Evolutionary conservation across 2,113 vertebrate genomes (phyloP), one percentile per base, ranked within the genome.

Genomic region (Lophura nycthemera): DNA sequence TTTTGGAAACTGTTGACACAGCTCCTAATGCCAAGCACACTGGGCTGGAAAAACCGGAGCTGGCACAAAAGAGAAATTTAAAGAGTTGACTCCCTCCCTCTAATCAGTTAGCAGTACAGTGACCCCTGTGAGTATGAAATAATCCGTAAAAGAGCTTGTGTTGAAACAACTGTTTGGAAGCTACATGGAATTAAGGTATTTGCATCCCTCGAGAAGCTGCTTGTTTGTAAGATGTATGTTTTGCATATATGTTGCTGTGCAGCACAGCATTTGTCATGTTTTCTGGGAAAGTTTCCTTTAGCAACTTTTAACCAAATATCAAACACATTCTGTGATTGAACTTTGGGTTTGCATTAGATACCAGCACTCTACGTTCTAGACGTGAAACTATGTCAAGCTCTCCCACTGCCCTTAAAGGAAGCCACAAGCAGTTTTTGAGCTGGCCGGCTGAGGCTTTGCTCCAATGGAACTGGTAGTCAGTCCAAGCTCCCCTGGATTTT

Each of bases 371-470:
- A 86, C 75, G 52, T 90, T 94, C 88, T 91, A 96, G 96, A 96
- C 93, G 54, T 40, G 67, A 81, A 96, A 90, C 72, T 95, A 96
- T 91, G 85, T 86, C 69, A 78, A 20, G 27, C 79, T 90, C 85
- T 94, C 93, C 71, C 38, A 92, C 20, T 83, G 61, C 91, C 64
- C 89, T 95, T 93, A 67, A 95, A 83, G 80, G 73, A 96, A 95
- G 95, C 93, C 96, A 95, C 89, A 95, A 48, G n/a, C 47, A 69
- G 60, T 90, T 95, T 74, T 88, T 21, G 57, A 95, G 91, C 17
- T 83, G 65, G 83, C 86, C 74, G 27, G 56, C 80, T 43, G 45
- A 77, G 75, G 50, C 88, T 82, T 47, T 0, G 0, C 79, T 96
- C 89, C 87, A 52, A 86, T n/a, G 85, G 89, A 65, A 17, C 87